Conservation (phyloP, 2,797 vertebrate genomes). For the Sciurus vulgaris region DNA sequence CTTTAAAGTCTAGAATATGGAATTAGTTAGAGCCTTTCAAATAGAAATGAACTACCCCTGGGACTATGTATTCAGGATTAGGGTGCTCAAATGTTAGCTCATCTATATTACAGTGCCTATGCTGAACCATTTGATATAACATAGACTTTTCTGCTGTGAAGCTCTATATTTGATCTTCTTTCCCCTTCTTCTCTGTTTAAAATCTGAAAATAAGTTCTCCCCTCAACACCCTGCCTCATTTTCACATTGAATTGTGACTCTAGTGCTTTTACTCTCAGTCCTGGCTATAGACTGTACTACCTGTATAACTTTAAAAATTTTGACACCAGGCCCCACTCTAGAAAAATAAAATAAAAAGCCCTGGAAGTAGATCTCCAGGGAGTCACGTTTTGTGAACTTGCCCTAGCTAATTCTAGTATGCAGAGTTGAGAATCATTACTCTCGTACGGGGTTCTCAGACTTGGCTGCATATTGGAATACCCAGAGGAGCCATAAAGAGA, state of each 20-base stretch:
- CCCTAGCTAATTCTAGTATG: not conserved
- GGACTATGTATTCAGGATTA: not conserved
- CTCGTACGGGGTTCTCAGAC: not conserved
- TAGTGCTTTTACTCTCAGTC: not conserved
- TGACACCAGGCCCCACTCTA: not conserved
- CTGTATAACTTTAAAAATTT: not conserved
- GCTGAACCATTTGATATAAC: not conserved
- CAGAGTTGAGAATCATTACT: not conserved
- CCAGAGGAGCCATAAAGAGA: not conserved
- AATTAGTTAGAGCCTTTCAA: constrained; percentile 30
- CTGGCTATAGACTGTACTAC: not conserved
- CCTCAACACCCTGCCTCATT: not conserved
- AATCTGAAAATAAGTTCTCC: constrained; percentile 12
- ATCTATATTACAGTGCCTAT: not conserved
- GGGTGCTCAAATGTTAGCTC: not conserved
- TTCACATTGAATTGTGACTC: not conserved
- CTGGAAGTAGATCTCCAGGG: not conserved
- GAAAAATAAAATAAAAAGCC: not conserved
- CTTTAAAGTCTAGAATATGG: not conserved
- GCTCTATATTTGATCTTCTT: not conserved
- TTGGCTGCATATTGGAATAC: not conserved
- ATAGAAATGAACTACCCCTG: not conserved
- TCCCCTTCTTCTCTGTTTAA: constrained; percentile 32
- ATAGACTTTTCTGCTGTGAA: not conserved
- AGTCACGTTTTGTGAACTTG: not conserved